These are phyloP conservation scores for Drosophila grimshawi DNA, from an alignment of 1,140 invertebrate genomes.

Conservation along the genomic window DNA sequence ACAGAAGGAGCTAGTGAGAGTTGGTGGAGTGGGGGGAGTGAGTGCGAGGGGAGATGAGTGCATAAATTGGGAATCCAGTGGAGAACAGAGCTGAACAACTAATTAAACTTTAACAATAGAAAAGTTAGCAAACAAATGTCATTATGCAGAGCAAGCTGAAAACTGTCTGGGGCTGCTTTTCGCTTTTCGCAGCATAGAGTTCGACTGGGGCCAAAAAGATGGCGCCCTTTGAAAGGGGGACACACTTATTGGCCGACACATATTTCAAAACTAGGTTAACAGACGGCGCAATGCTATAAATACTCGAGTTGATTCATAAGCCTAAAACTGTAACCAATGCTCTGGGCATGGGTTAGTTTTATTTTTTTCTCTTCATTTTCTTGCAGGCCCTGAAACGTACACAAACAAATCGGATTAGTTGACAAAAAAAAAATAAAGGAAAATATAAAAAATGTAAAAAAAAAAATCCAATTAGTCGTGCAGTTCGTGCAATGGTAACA, in stretches of 20 bases:
- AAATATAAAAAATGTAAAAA: conserved; percentile 27
- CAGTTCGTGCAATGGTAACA: conserved; percentile 43
- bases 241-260: conserved; percentile 51
- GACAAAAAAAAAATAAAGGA: conserved; percentile 42
- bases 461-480: conserved; percentile 75
- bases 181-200: conserved; percentile 26
- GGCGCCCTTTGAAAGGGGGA: conserved; percentile 28
- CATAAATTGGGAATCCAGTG: conserved; percentile 36
- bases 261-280: conserved; percentile 63
- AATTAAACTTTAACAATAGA: conserved; percentile 77
- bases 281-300: conserved; percentile 44
- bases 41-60: conserved; percentile 8
- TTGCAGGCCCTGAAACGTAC: conserved; percentile 23
- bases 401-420: conserved; percentile 79
- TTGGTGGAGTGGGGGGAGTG: conserved; percentile 1
- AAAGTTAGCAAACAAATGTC: conserved; percentile 79
- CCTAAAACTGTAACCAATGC: conserved; percentile 76
- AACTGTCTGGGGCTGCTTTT: conserved; percentile 30
- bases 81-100: conserved; percentile 62
- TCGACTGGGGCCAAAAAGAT: conserved; percentile 26
- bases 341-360: conserved; percentile 34
- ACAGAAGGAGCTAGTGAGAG: background rate
- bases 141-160: conserved; percentile 51
- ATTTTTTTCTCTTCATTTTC: conserved; percentile 9
- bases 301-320: conserved; percentile 69